A percentile compares a stretch with the other conserved stretches of the same genome.
These are phyloP conservation scores for Tryphoninae sp. DNA, from an alignment of 2,888 invertebrate species.

Conservation along the genomic window DNA sequence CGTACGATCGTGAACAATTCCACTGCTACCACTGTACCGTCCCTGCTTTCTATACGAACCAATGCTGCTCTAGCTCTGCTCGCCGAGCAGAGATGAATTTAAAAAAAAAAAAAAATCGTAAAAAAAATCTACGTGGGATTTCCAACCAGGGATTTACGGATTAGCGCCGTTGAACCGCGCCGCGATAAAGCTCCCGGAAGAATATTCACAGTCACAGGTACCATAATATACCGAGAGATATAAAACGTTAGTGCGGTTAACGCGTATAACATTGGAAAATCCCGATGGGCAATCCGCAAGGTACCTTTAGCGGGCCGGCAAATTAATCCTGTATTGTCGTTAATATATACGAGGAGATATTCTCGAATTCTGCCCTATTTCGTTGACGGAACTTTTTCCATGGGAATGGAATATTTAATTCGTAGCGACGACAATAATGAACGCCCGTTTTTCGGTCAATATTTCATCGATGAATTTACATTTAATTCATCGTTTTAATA, in stretches of 20 bases:
- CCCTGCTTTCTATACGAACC: neutral
- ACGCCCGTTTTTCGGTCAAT: too few relatives aligned
- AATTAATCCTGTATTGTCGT: conserved; percentile 57
- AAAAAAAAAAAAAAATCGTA: conserved; percentile 18
- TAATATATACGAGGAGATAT: neutral
- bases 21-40: neutral
- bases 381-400: neutral
- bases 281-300: conserved; percentile 55
- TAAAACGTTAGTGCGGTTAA: conserved; percentile 50
- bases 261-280: conserved; percentile 64
- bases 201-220: conserved; percentile 53
- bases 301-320: conserved; percentile 45
- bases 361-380: neutral
- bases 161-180: conserved; percentile 63
- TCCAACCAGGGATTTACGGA: conserved; percentile 63
- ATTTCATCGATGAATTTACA: too few relatives aligned
- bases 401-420: neutral
- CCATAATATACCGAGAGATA: conserved; percentile 19
- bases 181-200: conserved; percentile 60
- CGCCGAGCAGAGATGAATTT: conserved; percentile 35
- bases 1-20: conserved; percentile 26
- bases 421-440: too few relatives aligned
- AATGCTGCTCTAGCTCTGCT: conserved; percentile 24
- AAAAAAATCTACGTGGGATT: conserved; percentile 40
- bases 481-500: too few relatives aligned